Evolutionary conservation across 2,888 invertebrate genomes (phyloP), one percentile per base, ranked within the genome.

Genomic region (Agrotis puta): DNA sequence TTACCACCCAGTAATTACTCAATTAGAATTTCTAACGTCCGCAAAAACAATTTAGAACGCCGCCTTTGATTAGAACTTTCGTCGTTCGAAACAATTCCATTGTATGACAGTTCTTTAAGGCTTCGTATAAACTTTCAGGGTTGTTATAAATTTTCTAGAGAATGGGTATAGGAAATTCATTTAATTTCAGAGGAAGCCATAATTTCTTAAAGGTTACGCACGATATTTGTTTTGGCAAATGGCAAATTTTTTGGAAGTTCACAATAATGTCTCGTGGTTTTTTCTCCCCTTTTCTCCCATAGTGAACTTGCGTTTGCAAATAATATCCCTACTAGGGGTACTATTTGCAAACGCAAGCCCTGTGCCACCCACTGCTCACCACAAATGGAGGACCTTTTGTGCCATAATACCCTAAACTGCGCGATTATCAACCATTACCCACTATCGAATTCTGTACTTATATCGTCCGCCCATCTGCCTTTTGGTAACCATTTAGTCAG

Each of bases 91-190:
- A 77, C 33, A 48, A 47, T 39, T 48, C 54, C n/a, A 71, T 65
- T 71, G 39, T 22, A 47, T 45, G 47, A n/a, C 11, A 16, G 14
- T 16, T 43, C 16, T 50, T 11, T 56, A 66, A 14, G 59, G 73
- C 59, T 77, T 77, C 63, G 3, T 27, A 27, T 48, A 47, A 64
- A 77, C 59, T 77, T 77, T n/a, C 63, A 22, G 16, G 3, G 5
- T 51, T 27, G n/a, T 50, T 18, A 24, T 0, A 20, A 6, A 43
- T 51, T 16, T 64, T 59, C 18, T 51, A 2, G 22, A 14, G 13
- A n/a, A 22, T 33, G n/a, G 45, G 9, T 24, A 16, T 57, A 20
- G 51, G 58, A 57, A 51, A 18, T 53, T 48, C 3, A 27, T 54
- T 16, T 22, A 27, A 54, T 54, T 54, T 54, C 13, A 54, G 45